A percentile compares a stretch with the other conserved stretches of the same genome.
Evolutionary conservation across 2,797 vertebrate species (phyloP).

Genomic region (Cetoscarus ocellatus): DNA sequence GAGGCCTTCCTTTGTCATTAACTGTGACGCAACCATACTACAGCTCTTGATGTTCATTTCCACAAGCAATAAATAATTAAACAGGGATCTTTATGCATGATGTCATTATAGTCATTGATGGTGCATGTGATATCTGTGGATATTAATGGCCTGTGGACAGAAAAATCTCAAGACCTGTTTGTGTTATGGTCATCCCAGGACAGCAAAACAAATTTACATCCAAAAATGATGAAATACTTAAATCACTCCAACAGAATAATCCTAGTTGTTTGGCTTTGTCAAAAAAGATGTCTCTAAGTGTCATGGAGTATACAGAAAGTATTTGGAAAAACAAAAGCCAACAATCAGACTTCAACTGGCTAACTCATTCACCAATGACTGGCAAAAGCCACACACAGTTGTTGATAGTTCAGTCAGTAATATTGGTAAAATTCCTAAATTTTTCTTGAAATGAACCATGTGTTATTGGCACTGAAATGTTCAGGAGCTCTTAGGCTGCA

Average conservation of each 20-base stretch:
- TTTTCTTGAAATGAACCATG: not conserved
- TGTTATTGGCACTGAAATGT: constrained; percentile 28
- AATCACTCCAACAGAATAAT: not conserved
- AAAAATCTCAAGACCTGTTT: not conserved
- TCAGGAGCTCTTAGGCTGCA: not conserved
- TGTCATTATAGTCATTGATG: not conserved
- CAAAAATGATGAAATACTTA: not conserved
- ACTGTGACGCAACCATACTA: constrained; percentile 35
- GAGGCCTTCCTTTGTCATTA: not conserved
- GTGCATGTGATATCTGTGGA: not conserved
- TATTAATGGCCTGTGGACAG: not conserved
- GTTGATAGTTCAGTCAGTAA: constrained; percentile 11
- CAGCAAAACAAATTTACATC: not conserved
- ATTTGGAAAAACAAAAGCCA: not conserved
- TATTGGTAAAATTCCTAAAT: not conserved
- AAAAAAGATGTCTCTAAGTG: too few relatives aligned
- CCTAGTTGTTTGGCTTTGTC: too few relatives aligned
- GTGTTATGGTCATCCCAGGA: not conserved
- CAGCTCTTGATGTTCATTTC: constrained; percentile 8
- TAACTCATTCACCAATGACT: not conserved
- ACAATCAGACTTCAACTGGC: not conserved
- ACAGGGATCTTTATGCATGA: not conserved
- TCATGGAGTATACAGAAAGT: too few relatives aligned
- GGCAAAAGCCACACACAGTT: constrained; percentile 1
- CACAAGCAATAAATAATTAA: constrained; percentile 6